Base-by-base conservation (phyloP, 92 coral and sea anemone species). In the Porites cylindrica region DNA sequence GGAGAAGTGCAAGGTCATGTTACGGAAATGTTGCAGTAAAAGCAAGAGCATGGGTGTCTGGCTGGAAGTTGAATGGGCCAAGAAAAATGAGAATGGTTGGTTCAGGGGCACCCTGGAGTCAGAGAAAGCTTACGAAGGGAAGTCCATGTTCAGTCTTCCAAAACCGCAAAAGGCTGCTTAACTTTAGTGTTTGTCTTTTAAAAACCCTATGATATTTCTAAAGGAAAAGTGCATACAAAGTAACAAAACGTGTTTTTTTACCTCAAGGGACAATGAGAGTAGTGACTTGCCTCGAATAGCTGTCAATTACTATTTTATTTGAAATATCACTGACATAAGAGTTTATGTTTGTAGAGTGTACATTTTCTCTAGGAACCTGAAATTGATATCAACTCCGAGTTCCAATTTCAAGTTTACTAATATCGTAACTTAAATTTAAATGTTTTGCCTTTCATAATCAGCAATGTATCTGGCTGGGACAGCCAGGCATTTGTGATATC, bases 1-100 rank as follows among this genome's bases (percentile, higher is more conserved):
- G 59, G 80, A 88, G 66, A 91, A 83, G 63, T 86, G 98, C 17
- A 91, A 81, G 71, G 29, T 71, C 12, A 82, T 90, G 19, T 81
- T 95, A 12, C 90, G 88, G 80, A 81, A 72, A 26, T 90, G 98
- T 64, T 68, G 85, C 23, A 82, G 77, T 52, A 75, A 82, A 11
- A 90, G 97, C 32, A 90, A 80, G 62, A 77, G 32, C 12, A 43
- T 83, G 87, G 96, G 93, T 54, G 84, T 96, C 67, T 79, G 88
- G 63, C 92, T 97, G 16, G 99, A 97, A 88, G 75, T 88, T 0
- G 95, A 96, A 56, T 94, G 98, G 93, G 92, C 95, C 66, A 85
- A 75, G 43, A 83, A 90, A 32, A 91, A 93, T 61, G 86, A 82
- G 51, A 86, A 88, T 51, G 61, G 47, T 2, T 95, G 98, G 98